phyloP scores from a whole-genome alignment of 2,888 invertebrate species.

The Drosophila cracens region DNA sequence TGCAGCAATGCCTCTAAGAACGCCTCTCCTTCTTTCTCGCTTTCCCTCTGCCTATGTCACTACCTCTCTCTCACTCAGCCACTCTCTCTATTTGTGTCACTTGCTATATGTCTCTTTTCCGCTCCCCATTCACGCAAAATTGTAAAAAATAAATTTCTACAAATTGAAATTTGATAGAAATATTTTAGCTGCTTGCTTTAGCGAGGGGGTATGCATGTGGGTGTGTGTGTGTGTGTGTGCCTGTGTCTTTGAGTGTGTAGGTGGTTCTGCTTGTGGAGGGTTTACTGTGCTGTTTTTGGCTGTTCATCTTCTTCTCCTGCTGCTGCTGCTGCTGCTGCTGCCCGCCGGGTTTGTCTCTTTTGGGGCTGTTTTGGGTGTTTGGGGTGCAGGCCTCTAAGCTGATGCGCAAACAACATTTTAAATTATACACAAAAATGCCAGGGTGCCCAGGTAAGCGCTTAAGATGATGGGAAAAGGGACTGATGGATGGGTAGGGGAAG shows the following conservation, averaged over 20 bases:
- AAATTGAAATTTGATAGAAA: constrained; percentile 79
- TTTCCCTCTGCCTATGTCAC: background rate
- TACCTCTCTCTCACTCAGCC: background rate
- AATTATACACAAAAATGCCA: constrained; percentile 63
- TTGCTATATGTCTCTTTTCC: constrained; percentile 9
- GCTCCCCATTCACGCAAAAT: constrained; percentile 35
- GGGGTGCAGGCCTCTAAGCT: constrained; percentile 58
- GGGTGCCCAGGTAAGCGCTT: constrained; percentile 52
- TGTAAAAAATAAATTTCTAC: constrained; percentile 70
- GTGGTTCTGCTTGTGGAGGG: background rate
- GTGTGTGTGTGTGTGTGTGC: background rate
- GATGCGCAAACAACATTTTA: constrained; percentile 70
- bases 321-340: background rate
- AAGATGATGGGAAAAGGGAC: constrained; percentile 7
- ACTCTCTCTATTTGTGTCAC: constrained; percentile 1
- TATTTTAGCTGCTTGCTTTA: constrained; percentile 54
- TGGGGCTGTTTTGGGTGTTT: constrained; percentile 1
- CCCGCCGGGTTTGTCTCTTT: constrained; percentile 4
- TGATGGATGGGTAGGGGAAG: background rate
- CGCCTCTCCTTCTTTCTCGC: background rate
- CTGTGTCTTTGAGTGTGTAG: background rate
- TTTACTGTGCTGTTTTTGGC: background rate
- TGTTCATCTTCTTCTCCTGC: background rate
- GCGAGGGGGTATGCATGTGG: background rate
- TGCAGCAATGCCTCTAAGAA: constrained; percentile 20